Conservation (phyloP, 2,888 invertebrate species). For the Mythimna loreyi region DNA sequence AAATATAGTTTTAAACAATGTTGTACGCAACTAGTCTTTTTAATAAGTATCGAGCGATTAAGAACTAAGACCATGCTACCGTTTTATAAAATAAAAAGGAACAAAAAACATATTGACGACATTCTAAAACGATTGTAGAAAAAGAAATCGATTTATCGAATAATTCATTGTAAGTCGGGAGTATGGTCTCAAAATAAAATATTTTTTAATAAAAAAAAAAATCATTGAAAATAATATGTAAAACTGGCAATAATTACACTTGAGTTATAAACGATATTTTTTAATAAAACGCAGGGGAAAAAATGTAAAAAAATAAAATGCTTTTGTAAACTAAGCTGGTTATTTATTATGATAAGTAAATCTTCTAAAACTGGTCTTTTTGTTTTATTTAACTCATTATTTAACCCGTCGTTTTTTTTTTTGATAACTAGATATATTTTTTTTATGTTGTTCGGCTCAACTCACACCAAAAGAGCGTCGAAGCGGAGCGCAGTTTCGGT, state of each 20-base stretch:
- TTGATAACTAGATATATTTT: no score
- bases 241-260: constrained; percentile 71
- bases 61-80: constrained; percentile 25
- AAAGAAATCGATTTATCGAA: not conserved
- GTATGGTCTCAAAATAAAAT: constrained; percentile 22
- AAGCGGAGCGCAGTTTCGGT: no score
- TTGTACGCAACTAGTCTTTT: constrained; percentile 80
- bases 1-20: constrained; percentile 67
- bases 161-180: constrained; percentile 17
- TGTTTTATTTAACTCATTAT: constrained; percentile 76
- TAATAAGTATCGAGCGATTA: constrained; percentile 54
- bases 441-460: no score
- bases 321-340: constrained; percentile 88
- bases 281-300: constrained; percentile 68
- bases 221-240: constrained; percentile 43
- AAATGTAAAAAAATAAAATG: constrained; percentile 77
- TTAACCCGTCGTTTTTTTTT: no score
- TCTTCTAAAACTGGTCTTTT: constrained; percentile 78
- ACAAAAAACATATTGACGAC: constrained; percentile 1
- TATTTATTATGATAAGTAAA: constrained; percentile 89
- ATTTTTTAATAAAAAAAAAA: constrained; percentile 51
- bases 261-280: constrained; percentile 75
- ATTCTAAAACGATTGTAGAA: constrained; percentile 13
- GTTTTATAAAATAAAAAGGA: not conserved
- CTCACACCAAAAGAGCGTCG: no score